Percentiles rank a stretch among this genome's conserved stretches.
Conservation (phyloP, 2,888 invertebrate genomes). For the Caenorhabditis imperialis region DNA sequence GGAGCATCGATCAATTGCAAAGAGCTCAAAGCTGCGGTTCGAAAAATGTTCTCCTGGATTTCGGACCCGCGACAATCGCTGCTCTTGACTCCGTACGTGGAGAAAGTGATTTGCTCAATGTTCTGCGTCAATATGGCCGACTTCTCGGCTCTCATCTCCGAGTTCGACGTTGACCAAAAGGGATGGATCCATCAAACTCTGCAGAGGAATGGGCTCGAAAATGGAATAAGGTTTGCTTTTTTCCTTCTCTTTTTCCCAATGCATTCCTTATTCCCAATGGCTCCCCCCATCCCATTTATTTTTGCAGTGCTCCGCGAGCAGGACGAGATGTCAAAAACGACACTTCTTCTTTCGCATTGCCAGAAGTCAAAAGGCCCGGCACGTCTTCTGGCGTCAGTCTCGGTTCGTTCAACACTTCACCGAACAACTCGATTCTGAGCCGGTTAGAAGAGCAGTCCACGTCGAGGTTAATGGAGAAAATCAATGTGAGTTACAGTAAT, state of each 20-base stretch:
- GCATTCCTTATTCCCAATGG: neutral
- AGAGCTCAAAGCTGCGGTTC: constrained; percentile 27
- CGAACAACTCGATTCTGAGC: constrained; percentile 27
- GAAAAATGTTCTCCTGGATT: constrained; percentile 43
- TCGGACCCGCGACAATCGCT: constrained; percentile 24
- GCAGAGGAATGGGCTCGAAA: constrained; percentile 41
- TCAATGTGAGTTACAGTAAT: constrained; percentile 26
- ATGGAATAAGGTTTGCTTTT: constrained; percentile 47
- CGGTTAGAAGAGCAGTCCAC: constrained; percentile 35
- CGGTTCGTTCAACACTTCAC: constrained; percentile 29
- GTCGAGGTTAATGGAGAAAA: constrained; percentile 36
- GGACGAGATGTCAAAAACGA: constrained; percentile 11
- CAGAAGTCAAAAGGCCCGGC: constrained; percentile 16
- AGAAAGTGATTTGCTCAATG: constrained; percentile 46
- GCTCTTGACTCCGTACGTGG: constrained; percentile 31
- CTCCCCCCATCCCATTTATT: constrained; percentile 2
- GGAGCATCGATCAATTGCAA: constrained; percentile 27
- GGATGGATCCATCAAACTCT: constrained; percentile 40
- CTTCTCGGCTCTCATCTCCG: constrained; percentile 23
- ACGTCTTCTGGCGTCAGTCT: constrained; percentile 15
- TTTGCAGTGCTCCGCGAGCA: constrained; percentile 12
- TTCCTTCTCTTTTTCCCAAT: too few species aligned
- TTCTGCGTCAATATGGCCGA: constrained; percentile 42
- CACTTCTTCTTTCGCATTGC: constrained; percentile 7
- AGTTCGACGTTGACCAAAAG: constrained; percentile 36